These are phyloP conservation scores for Drosophila monieri DNA, from an alignment of 2,888 invertebrate genomes.

Conservation along the genomic window DNA sequence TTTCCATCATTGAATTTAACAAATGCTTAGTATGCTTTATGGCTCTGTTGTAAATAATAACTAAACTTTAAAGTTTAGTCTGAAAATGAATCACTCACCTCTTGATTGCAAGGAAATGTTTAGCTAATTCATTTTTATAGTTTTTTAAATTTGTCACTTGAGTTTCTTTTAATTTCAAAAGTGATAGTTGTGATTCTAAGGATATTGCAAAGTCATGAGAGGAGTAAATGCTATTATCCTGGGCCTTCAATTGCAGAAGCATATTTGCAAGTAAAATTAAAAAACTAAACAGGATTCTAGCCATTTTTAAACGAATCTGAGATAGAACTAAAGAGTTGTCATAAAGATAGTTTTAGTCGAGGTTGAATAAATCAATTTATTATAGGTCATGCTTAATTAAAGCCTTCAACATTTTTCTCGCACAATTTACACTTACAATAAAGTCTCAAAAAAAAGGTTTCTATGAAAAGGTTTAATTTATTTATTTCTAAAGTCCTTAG, in stretches of 20 bases:
- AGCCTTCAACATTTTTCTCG: neutral
- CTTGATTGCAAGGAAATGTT: neutral
- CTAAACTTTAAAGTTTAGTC: neutral
- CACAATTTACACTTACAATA: neutral
- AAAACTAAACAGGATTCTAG: neutral
- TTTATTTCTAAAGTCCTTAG: neutral
- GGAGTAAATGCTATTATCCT: neutral
- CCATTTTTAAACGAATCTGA: neutral
- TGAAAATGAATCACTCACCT: neutral
- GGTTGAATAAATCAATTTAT: neutral
- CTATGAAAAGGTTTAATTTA: neutral
- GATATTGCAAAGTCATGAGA: slow-evolving; percentile 18
- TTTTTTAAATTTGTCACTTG: slow-evolving; percentile 16
- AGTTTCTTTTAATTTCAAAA: slow-evolving; percentile 9
- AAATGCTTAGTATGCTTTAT: neutral
- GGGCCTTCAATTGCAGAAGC: neutral
- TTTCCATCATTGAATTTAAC: neutral
- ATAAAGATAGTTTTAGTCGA: neutral
- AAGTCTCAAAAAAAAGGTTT: neutral
- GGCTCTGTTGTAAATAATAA: neutral
- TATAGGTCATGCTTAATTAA: neutral
- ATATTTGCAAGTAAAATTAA: neutral
- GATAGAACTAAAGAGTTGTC: neutral
- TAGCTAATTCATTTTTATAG: slow-evolving; percentile 7
- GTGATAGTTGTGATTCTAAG: slow-evolving; percentile 8